Evolutionary conservation across 1,140 invertebrate genomes (phyloP), one percentile per base, ranked within the genome.

Genomic region (Cepaea nemoralis): DNA sequence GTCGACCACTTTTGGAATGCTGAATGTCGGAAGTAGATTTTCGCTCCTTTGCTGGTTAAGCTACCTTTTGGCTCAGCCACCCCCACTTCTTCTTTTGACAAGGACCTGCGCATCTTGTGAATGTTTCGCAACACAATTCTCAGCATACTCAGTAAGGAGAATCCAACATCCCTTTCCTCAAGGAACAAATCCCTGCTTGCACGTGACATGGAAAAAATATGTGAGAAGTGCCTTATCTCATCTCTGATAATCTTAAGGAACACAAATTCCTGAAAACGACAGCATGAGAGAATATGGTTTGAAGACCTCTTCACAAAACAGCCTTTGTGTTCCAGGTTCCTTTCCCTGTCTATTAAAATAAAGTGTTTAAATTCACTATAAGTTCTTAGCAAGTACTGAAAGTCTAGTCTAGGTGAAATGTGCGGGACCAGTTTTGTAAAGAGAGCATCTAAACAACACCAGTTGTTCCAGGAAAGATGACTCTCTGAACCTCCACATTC

Each of bases 321-420:
- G n/a, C 77, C 77, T 16, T 69, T 67, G 59, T 40, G 59, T 24
- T 67, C 59, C 35, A 69, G 24, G 63, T 73, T 80, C 40, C 69
- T 19, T 5, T 37, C 22, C 33, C 78, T 59, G 16, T 70, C 67
- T 55, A 31, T 73, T 31, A 80, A 59, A 40, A 80, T 67, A 55
- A 80, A 71, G 22, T 50, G 33, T 33, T 80, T 80, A 12, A 80
- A 73, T 39, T 80, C 67, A 6, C n/a, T 42, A 45, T 80, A 80
- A 24, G 69, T 80, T 55, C 48, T 80, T 8, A 80, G 35, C 35
- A 80, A 35, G 33, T 33, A 80, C 42, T 73, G 78, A 39, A 80
- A 80, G 45, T 80, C 78, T 0, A 80, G 78, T n/a, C 78, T 45
- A 1, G 78, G 78, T 8, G 78, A 80, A 27, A 70, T 80, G 48